A percentile compares a stretch with the other conserved stretches of the same genome.
These are phyloP conservation scores for Coleophora flavipennella DNA, from an alignment of 2,888 invertebrate genomes.

Conservation along the genomic window DNA sequence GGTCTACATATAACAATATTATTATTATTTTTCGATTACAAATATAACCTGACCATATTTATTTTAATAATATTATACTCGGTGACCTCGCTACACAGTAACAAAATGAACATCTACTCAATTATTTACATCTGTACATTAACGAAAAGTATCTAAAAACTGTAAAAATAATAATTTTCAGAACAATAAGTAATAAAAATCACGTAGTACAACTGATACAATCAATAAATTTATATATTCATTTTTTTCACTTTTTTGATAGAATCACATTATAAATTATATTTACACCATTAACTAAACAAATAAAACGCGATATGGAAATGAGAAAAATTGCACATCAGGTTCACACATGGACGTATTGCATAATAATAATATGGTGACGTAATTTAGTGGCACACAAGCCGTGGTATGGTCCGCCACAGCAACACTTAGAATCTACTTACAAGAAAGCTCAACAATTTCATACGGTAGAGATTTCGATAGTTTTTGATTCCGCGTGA, in stretches of 20 bases:
- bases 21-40: neutral
- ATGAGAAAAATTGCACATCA: constrained; percentile 68
- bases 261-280: constrained; percentile 53
- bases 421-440: constrained; percentile 3
- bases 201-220: constrained; percentile 36
- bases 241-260: constrained; percentile 37
- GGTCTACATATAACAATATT: neutral
- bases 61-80: constrained; percentile 13
- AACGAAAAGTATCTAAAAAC: constrained; percentile 60
- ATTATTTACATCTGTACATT: constrained; percentile 69
- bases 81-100: constrained; percentile 30
- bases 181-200: constrained; percentile 69
- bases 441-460: too few relatives aligned
- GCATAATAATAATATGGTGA: constrained; percentile 37
- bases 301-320: constrained; percentile 66
- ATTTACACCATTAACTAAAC: constrained; percentile 66
- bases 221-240: constrained; percentile 54
- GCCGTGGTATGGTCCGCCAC: constrained; percentile 22
- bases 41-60: constrained; percentile 3
- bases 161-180: constrained; percentile 53
- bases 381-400: constrained; percentile 36
- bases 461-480: too few relatives aligned
- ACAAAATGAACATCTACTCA: constrained; percentile 54
- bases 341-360: constrained; percentile 64
- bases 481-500: too few relatives aligned